phyloP scores from a whole-genome alignment of 2,797 vertebrate genomes.

The Enteromius radiatus region DNA sequence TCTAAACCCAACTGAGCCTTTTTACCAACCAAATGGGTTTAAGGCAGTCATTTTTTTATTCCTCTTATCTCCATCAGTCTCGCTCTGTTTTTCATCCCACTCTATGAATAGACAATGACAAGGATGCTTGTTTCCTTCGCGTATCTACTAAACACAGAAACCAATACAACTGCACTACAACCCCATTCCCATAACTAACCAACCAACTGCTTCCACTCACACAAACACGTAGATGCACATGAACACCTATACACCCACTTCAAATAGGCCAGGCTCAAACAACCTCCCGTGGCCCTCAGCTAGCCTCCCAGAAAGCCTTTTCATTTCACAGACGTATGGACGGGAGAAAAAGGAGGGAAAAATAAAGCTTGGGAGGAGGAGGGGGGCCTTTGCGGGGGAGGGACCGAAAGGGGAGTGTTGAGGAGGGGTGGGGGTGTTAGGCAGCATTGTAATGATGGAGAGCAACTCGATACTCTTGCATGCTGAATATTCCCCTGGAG shows the following conservation, averaged over 20 bases:
- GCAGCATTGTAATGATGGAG: constrained; percentile 77
- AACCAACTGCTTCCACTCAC: constrained; percentile 20
- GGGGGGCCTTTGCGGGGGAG: constrained; percentile 51
- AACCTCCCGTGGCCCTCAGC: constrained; percentile 65
- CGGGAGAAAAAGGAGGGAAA: constrained; percentile 46
- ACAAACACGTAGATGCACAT: constrained; percentile 26
- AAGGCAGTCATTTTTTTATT: background rate
- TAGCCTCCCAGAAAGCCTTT: constrained; percentile 69
- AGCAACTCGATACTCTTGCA: constrained; percentile 83
- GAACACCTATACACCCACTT: constrained; percentile 52
- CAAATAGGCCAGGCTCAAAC: constrained; percentile 61
- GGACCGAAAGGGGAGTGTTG: constrained; percentile 18
- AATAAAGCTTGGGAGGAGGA: constrained; percentile 55
- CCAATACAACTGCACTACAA: constrained; percentile 44
- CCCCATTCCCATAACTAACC: constrained; percentile 30
- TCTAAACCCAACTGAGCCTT: background rate
- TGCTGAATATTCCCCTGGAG: constrained; percentile 82
- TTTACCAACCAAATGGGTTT: background rate
- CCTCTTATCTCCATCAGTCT: constrained; percentile 1
- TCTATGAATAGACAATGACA: constrained; percentile 25
- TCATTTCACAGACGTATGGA: constrained; percentile 63
- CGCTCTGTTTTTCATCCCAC: background rate
- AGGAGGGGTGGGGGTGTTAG: constrained; percentile 58
- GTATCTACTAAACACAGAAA: constrained; percentile 34
- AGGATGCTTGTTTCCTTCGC: background rate